These are phyloP conservation scores for Drosophila multiciliata DNA, from an alignment of 2,888 invertebrate species.

Conservation along the genomic window DNA sequence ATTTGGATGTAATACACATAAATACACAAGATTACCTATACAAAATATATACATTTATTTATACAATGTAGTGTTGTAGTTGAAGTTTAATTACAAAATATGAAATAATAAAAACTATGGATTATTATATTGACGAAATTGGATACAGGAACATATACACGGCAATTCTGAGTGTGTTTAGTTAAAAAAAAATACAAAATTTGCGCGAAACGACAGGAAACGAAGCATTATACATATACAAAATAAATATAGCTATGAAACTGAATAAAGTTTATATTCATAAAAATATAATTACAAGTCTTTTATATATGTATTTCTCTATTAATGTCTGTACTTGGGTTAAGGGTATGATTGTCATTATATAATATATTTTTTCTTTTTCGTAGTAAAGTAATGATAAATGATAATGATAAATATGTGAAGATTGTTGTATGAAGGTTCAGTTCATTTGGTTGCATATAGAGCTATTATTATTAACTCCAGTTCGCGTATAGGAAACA, in stretches of 20 bases:
- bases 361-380: background rate
- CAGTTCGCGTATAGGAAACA: no score
- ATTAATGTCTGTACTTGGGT: slow-evolving; percentile 21
- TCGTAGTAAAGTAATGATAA: no score
- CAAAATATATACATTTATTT: slow-evolving; percentile 50
- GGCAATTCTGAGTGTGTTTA: slow-evolving; percentile 78
- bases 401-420: background rate
- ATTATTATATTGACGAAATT: slow-evolving; percentile 72
- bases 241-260: slow-evolving; percentile 65
- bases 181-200: slow-evolving; percentile 45
- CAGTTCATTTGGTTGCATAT: background rate
- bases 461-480: no score
- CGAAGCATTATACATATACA: slow-evolving; percentile 64
- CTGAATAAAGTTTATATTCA: slow-evolving; percentile 74
- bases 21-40: slow-evolving; percentile 66
- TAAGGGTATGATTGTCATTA: background rate
- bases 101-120: slow-evolving; percentile 27
- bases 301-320: slow-evolving; percentile 13
- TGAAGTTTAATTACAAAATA: slow-evolving; percentile 60
- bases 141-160: slow-evolving; percentile 82
- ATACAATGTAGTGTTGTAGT: slow-evolving; percentile 74
- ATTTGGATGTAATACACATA: slow-evolving; percentile 59
- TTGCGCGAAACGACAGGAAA: slow-evolving; percentile 60
- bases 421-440: background rate
- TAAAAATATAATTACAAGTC: slow-evolving; percentile 61